These are phyloP conservation scores for Limosa lapponica DNA, from an alignment of 2,797 vertebrate species.

Conservation along the genomic window DNA sequence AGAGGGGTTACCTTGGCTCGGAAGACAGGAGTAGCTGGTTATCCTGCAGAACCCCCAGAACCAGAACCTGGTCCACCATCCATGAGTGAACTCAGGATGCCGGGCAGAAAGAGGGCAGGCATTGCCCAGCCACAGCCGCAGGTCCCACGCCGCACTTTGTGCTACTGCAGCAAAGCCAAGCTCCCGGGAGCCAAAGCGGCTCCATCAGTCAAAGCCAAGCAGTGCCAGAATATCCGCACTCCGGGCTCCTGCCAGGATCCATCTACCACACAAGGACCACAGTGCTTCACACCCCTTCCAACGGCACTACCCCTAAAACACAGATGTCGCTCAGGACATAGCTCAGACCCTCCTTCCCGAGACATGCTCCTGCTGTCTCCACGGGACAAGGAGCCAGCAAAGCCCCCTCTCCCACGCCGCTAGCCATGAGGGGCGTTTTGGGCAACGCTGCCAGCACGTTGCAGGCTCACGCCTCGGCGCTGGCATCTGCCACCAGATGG, in stretches of 20 bases:
- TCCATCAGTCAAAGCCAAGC: not conserved
- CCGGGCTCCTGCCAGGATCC: not conserved
- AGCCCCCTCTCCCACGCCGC: not conserved
- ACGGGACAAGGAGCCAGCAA: rapidly evolving
- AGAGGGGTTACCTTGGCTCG: rapidly evolving
- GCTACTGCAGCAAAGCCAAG: not conserved
- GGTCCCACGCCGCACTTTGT: not conserved
- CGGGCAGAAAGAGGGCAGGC: not conserved
- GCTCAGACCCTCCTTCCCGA: not conserved
- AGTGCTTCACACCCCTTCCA: not conserved
- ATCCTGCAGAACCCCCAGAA: not conserved
- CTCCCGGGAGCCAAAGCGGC: not conserved
- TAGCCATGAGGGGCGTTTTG: rapidly evolving
- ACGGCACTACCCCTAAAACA: rapidly evolving
- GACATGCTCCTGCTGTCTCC: rapidly evolving
- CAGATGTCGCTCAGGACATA: rapidly evolving
- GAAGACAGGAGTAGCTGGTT: rapidly evolving
- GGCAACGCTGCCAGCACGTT: rapidly evolving
- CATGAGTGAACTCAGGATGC: rapidly evolving
- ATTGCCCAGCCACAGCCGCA: not conserved
- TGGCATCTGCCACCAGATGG: not conserved
- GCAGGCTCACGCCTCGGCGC: not conserved
- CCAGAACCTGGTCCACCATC: not conserved
- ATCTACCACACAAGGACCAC: rapidly evolving
- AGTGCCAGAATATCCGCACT: not conserved